Percentiles rank a stretch among this genome's conserved stretches.
Conservation (phyloP, 1,140 invertebrate genomes). For the Listronotus bonariensis region DNA sequence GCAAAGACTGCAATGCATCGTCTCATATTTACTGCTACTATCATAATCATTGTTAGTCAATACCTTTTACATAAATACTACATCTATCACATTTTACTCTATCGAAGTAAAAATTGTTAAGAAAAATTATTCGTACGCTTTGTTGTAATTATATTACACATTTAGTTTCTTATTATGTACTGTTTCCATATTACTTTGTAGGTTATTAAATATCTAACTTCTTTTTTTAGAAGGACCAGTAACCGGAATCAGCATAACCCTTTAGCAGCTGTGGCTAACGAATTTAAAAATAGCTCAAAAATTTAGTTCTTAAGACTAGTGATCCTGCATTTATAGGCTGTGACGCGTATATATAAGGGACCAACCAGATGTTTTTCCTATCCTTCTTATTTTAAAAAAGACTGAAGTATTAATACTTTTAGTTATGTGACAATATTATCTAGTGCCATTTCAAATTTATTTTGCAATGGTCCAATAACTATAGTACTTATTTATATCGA, state of each 20-base stretch:
- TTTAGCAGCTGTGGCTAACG: constrained; percentile 54
- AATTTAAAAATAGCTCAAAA: constrained; percentile 25
- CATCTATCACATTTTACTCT: no score
- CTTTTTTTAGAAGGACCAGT: constrained; percentile 57
- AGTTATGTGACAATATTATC: constrained; percentile 6
- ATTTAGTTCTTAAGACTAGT: constrained; percentile 29
- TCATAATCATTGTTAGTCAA: no score
- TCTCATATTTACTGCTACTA: no score
- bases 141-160: no score
- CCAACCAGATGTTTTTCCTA: constrained; percentile 38
- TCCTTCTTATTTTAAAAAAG: not conserved
- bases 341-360: constrained; percentile 51
- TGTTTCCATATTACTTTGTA: no score
- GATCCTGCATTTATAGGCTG: constrained; percentile 51
- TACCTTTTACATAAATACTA: no score
- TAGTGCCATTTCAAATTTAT: constrained; percentile 17
- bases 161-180: no score
- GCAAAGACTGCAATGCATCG: no score
- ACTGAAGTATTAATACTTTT: not conserved
- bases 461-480: constrained; percentile 8
- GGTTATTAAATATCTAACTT: constrained; percentile 1
- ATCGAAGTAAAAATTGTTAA: no score
- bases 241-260: constrained; percentile 60
- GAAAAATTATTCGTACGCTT: no score
- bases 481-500: constrained; percentile 5